phyloP scores from a whole-genome alignment of 2,888 invertebrate species.

The Stenchaetothrips biformis region DNA sequence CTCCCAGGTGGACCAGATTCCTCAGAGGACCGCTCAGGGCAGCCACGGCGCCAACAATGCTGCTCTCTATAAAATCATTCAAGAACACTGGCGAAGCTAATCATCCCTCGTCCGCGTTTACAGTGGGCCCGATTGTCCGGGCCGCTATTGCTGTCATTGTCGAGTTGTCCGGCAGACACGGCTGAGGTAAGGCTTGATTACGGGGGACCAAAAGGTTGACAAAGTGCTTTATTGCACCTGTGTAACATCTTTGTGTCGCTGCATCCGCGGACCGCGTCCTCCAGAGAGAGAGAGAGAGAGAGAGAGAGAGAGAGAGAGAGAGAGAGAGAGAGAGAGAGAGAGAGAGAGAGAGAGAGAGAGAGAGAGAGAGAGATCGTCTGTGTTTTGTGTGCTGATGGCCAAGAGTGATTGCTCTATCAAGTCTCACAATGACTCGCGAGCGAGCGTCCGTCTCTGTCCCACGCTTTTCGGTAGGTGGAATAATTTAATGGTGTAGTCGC shows the following conservation, averaged over 20 bases:
- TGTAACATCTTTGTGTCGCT: background rate
- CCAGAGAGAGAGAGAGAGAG: background rate
- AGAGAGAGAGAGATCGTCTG: background rate
- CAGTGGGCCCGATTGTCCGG: background rate
- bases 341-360: background rate
- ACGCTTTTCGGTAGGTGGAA: no score
- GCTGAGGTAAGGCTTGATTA: background rate
- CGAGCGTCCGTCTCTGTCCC: no score
- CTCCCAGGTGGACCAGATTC: no score
- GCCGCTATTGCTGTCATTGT: slow-evolving; percentile 6
- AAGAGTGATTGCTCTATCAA: slow-evolving; percentile 8
- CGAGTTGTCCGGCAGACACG: background rate
- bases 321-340: no score
- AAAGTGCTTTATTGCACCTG: slow-evolving; percentile 23
- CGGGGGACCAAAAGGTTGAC: background rate
- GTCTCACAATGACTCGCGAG: background rate
- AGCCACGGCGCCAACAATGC: background rate
- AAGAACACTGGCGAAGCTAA: slow-evolving; percentile 4
- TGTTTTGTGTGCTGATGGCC: background rate
- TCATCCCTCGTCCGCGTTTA: background rate
- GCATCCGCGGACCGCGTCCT: background rate
- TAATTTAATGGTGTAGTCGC: no score
- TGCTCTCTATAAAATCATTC: background rate
- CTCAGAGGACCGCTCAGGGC: no score
- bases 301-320: no score